Evolutionary conservation across 1,140 invertebrate species (phyloP), one percentile per base, ranked within the genome.

Genomic region (Ceratina australensis): DNA sequence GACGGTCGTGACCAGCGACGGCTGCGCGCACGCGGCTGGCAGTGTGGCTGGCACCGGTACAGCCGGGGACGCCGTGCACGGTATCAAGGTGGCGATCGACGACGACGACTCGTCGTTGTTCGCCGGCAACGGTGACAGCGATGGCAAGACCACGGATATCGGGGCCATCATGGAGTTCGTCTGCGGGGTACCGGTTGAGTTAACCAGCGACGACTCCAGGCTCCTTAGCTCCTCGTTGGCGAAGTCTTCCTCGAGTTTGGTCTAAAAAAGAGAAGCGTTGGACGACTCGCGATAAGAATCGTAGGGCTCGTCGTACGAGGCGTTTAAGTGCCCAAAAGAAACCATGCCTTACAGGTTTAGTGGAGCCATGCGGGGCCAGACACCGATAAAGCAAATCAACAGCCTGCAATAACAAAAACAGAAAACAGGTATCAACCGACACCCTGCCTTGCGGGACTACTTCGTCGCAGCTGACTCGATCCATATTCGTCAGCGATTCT

Each of bases 381-480:
- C 90, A 92, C 89, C 91, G 90, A 92, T 91, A 92, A 92, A 92
- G 91, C 88, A 91, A 91, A 92, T 92, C 91, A 91, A 92, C 91
- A 91, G 90, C 91, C 91, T 92, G 91, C 87, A 92, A 92, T 92
- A 90, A 91, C 86, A 92, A 92, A 90, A 90, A 88, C 87, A 89
- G 90, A 92, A 90, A 90, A 91, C 90, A 90, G 87, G 90, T 90
- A 90, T 91, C 90, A 91, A 91, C 88, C 88, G 89, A 89, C 87
- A 89, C 86, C 84, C 86, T 87, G 49, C 84, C 86, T 87, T 69
- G 67, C 75, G 65, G 12, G 33, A 42, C 66, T 74, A 63, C 52
- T 56, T 42, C 33, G 57, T 78, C 68, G 79, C 69, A 42, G 68
- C 73, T 81, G 69, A 80, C 69, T 81, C 49, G 72, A 84, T 77